These are phyloP conservation scores for Emydocephalus ijimae DNA, from an alignment of 2,113 vertebrate species.

Conservation along the genomic window DNA sequence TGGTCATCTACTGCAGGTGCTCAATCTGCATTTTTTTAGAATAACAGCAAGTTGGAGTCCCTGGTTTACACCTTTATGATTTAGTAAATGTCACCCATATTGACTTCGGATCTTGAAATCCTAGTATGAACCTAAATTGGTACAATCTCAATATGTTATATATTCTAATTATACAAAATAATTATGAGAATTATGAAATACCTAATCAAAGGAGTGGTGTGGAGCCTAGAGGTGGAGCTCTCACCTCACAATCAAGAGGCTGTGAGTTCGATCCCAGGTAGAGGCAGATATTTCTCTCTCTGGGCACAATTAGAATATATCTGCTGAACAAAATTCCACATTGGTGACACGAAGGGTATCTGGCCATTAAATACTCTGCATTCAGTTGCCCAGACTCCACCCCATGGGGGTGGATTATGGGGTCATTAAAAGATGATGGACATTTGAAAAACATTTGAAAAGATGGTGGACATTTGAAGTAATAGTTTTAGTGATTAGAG, in stretches of 20 bases:
- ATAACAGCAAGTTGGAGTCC: neutral
- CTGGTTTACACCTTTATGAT: neutral
- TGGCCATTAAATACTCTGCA: too few species aligned
- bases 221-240: too few species aligned
- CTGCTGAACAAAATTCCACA: too few species aligned
- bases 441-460: neutral
- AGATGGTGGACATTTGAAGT: neutral
- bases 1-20: neutral
- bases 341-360: too few species aligned
- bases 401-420: too few species aligned
- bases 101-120: accelerated
- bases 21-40: neutral
- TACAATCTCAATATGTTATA: neutral
- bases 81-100: neutral
- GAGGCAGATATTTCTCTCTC: too few species aligned
- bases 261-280: too few species aligned
- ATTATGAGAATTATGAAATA: neutral
- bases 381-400: too few species aligned
- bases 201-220: neutral
- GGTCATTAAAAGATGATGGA: too few species aligned
- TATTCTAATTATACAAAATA: neutral
- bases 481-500: neutral
- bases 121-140: neutral
- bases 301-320: too few species aligned
- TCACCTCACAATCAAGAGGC: too few species aligned